These are phyloP conservation scores for Phylloscopus whistleri DNA, from an alignment of 2,113 vertebrate genomes.

Conservation along the genomic window DNA sequence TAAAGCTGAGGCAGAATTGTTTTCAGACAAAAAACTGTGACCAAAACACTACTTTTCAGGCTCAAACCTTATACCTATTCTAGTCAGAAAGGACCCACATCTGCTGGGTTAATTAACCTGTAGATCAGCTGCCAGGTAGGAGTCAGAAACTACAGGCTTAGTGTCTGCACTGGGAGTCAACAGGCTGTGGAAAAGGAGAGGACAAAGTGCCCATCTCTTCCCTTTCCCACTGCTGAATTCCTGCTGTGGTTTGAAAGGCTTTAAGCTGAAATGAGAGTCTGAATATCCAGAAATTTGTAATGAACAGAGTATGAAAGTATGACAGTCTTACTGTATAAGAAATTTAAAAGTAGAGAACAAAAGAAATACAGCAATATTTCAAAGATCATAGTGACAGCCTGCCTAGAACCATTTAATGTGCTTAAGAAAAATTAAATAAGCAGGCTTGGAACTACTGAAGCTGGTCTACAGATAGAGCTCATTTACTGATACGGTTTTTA, in stretches of 20 bases:
- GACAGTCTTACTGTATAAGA: neutral
- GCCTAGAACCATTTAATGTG: neutral
- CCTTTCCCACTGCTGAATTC: neutral
- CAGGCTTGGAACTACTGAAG: neutral
- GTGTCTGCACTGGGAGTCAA: neutral
- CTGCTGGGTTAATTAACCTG: neutral
- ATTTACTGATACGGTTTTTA: neutral
- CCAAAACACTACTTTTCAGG: neutral
- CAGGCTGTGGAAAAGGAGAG: neutral
- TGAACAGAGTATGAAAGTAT: neutral
- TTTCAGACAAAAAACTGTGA: neutral
- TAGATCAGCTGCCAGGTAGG: neutral
- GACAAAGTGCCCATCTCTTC: neutral
- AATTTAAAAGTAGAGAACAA: neutral
- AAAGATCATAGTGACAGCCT: neutral
- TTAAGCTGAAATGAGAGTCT: neutral
- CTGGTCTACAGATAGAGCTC: neutral
- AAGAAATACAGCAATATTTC: neutral
- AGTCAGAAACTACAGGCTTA: neutral
- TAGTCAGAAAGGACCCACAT: neutral
- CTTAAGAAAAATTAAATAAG: slow-evolving; percentile 11
- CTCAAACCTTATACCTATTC: neutral
- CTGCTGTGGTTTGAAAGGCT: neutral
- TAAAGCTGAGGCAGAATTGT: neutral
- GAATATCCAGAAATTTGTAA: neutral